These are phyloP conservation scores for Leptinotarsa defecta DNA, from an alignment of 1,140 invertebrate species.

Conservation along the genomic window DNA sequence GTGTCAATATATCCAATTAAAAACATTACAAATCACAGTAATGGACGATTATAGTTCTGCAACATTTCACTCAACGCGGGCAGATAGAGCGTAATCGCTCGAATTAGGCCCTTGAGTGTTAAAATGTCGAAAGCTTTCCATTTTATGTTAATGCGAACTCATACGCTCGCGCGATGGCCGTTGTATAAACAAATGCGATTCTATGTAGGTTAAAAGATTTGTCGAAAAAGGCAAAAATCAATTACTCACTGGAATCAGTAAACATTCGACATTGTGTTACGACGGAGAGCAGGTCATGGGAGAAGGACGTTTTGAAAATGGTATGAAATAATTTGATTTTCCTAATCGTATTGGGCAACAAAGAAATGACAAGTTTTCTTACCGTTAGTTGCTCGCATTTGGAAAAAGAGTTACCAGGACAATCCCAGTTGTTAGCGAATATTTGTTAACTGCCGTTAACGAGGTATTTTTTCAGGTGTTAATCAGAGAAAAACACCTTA, in stretches of 20 bases:
- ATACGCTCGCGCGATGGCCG: not conserved
- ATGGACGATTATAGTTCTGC: not conserved
- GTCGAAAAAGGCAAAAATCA: constrained; percentile 26
- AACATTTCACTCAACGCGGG: not conserved
- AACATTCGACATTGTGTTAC: constrained; percentile 17
- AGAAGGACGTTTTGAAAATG: constrained; percentile 16
- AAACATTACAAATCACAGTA: constrained; percentile 1
- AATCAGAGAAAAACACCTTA: no score
- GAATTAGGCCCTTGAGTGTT: not conserved
- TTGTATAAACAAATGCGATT: constrained; percentile 11
- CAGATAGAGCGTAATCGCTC: not conserved
- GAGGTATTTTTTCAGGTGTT: no score
- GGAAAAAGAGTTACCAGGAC: no score
- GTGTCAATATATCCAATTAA: not conserved
- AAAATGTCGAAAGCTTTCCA: not conserved
- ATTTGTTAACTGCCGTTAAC: no score
- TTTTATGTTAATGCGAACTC: constrained; percentile 13
- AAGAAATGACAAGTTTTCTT: no score
- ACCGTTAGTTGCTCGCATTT: no score
- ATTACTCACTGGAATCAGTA: constrained; percentile 18
- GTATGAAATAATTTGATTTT: not conserved
- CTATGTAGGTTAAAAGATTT: constrained; percentile 24
- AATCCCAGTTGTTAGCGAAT: no score
- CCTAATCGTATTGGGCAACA: no score
- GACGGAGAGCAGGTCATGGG: not conserved